phyloP scores from a whole-genome alignment of 2,888 invertebrate genomes.

The Epinotia demarniana region DNA sequence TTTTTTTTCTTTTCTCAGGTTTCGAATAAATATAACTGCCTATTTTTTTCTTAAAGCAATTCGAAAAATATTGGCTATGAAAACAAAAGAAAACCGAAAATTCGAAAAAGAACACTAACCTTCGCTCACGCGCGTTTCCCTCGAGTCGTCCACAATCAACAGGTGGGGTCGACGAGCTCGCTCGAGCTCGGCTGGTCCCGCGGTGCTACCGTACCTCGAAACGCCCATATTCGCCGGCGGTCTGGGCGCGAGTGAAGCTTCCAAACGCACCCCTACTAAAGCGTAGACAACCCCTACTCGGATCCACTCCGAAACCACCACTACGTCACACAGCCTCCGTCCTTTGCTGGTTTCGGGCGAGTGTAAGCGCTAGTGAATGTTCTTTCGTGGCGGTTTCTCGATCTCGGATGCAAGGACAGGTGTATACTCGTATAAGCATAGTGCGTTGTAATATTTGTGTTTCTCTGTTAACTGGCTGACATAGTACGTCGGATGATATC shows the following conservation, averaged over 20 bases:
- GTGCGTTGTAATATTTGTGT: slow-evolving; percentile 23
- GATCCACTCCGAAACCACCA: slow-evolving; percentile 8
- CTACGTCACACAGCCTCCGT: slow-evolving; percentile 2
- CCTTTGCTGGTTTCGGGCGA: neutral
- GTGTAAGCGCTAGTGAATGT: neutral
- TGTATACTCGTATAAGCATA: slow-evolving; percentile 18
- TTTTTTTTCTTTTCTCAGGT: neutral
- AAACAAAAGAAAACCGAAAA: neutral
- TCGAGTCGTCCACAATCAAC: slow-evolving; percentile 81
- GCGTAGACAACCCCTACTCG: slow-evolving; percentile 31
- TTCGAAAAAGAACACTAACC: slow-evolving; percentile 61
- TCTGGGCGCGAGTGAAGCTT: slow-evolving; percentile 76
- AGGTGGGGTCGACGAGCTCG: slow-evolving; percentile 75
- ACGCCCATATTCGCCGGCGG: slow-evolving; percentile 81
- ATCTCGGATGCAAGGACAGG: slow-evolving; percentile 29
- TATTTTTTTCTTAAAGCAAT: neutral
- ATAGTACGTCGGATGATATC: slow-evolving; percentile 37
- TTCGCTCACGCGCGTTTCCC: slow-evolving; percentile 72
- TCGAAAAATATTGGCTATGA: neutral
- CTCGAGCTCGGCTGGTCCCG: slow-evolving; percentile 69
- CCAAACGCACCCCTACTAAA: slow-evolving; percentile 51
- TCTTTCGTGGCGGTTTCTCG: neutral
- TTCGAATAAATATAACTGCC: neutral
- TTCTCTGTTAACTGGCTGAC: slow-evolving; percentile 27
- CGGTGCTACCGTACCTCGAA: slow-evolving; percentile 66